Base-by-base conservation (phyloP, 2,888 invertebrate genomes). In the Malacosoma neustria region DNA sequence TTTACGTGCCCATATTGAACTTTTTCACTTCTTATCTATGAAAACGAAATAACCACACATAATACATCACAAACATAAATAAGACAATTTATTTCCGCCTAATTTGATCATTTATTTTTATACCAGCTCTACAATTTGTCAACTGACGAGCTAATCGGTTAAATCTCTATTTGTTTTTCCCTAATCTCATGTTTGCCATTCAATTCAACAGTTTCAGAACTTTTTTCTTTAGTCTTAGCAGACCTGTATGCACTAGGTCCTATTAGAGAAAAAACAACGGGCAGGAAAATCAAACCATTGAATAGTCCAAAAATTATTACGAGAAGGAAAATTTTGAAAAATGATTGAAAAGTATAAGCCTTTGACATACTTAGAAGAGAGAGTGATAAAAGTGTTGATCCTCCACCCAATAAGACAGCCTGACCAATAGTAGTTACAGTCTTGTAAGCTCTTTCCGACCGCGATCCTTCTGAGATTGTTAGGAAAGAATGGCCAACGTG, bases 401-500 rank as follows among this genome's bases (percentile, higher is more conserved):
- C 89, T 1, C 93, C 94, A 2, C 94, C 94, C 56, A 91, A 89
- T 13, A 93, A 68, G 1, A 94, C 93, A 1, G 94, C 93, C 13
- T 91, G 88, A 4, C 93, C 94, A 39, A 94, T 93, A 34, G 91
- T 89, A 1, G 88, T 87, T 1, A 94, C 88, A 0, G 94, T 91
- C 50, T 88, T 85, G 31, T 89, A 68, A 0, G 90, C 87, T 45
- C 93, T 79, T 11, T 88, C 86, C n/a, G 87, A 75, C 32, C 80
- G 80, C 15, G 80, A 63, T 1, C 88, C 88, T 31, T 87, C 75
- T 11, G 79, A 71, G 11, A 87, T 72, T 1, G 91, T 91, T 52
- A 95, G 86, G 67, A 94, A 95, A 2, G 92, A 92, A 60, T 94
- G 94, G 0, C 93, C 93, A 4, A 93, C 90, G 59, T 93, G 93